Conservation (phyloP, 1,140 invertebrate species). For the Prorops nasuta region DNA sequence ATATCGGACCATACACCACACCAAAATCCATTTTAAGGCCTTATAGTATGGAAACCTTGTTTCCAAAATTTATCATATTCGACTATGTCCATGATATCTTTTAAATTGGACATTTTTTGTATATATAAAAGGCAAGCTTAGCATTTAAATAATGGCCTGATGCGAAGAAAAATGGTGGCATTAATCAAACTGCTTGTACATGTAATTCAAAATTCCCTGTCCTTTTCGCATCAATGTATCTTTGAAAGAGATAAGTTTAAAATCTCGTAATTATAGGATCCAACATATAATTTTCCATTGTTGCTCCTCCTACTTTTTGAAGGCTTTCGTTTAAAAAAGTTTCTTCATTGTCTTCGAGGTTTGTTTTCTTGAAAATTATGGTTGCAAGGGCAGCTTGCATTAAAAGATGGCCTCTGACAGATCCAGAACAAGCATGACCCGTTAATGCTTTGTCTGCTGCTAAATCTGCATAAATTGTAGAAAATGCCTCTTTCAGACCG, state of each 20-base stretch:
- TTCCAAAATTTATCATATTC: slow-evolving; percentile 36
- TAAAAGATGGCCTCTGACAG: slow-evolving; percentile 46
- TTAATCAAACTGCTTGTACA: slow-evolving; percentile 10
- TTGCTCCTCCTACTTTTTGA: not conserved
- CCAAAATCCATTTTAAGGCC: slow-evolving; percentile 40
- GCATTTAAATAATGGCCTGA: slow-evolving; percentile 51
- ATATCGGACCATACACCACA: slow-evolving; percentile 36
- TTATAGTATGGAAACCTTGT: slow-evolving; percentile 29
- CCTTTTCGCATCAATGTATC: slow-evolving; percentile 21
- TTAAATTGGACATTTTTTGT: slow-evolving; percentile 44
- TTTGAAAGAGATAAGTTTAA: slow-evolving; percentile 20
- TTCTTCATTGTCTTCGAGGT: slow-evolving; percentile 7
- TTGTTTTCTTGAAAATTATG: slow-evolving; percentile 7
- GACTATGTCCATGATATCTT: slow-evolving; percentile 28
- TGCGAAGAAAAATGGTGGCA: slow-evolving; percentile 37
- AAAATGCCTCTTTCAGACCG: slow-evolving; percentile 40
- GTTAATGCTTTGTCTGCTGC: slow-evolving; percentile 43
- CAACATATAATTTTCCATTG: not conserved
- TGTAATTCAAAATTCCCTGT: slow-evolving; percentile 17
- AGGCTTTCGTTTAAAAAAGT: not conserved
- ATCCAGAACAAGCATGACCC: slow-evolving; percentile 46
- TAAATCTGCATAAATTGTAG: slow-evolving; percentile 31
- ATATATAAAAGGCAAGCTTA: slow-evolving; percentile 50
- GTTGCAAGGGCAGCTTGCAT: slow-evolving; percentile 21
- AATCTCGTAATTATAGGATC: slow-evolving; percentile 12